Base-by-base conservation (phyloP, 2,113 vertebrate genomes). In the Thunnus maccoyii region DNA sequence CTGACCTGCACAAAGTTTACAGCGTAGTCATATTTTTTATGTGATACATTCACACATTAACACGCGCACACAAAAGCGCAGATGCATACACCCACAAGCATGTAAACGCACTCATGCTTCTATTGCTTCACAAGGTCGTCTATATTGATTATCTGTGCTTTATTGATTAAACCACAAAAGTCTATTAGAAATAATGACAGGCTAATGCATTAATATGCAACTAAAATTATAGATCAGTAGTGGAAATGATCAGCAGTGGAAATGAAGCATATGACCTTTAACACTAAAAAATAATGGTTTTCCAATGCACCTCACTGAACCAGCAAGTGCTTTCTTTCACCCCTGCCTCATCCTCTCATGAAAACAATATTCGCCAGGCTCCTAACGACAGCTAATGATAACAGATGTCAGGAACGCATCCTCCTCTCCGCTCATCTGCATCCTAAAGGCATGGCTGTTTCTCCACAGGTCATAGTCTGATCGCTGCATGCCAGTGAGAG, bases 1-100 rank as follows among this genome's bases (percentile, higher is more conserved):
- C 91, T 91, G 90, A 92, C 84, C 81, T 57, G 67, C 65, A 78
- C 78, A 65, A 78, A 74, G 76, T 83, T 81, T 54, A 78, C 25
- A 63, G 65, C 60, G 18, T 1, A 3, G 11, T 62, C 65, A 32
- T 83, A 68, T 82, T 82, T 64, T 87, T 58, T 67, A 80, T 62
- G 50, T 74, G 54, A 78, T 58, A 44, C 32, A 62, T 64, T 10
- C 30, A 60, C 54, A 74, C 72, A 77, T 57, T 22, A 68, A 48
- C 25, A 44, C 41, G 17, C 51, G 54, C 50, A 61, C n/a, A 66
- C 27, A 14, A 60, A 82, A 22, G 22, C 10, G 36, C 62, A 46
- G 17, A 2, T 70, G 61, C 44, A 14, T 61, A 58, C 9, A 62
- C 13, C 11, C 30, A 17, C 18, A 5, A 11, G 6, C 10, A 13